Evolutionary conservation across 2,113 vertebrate genomes (phyloP).

Genomic region (Alouatta palliata): DNA sequence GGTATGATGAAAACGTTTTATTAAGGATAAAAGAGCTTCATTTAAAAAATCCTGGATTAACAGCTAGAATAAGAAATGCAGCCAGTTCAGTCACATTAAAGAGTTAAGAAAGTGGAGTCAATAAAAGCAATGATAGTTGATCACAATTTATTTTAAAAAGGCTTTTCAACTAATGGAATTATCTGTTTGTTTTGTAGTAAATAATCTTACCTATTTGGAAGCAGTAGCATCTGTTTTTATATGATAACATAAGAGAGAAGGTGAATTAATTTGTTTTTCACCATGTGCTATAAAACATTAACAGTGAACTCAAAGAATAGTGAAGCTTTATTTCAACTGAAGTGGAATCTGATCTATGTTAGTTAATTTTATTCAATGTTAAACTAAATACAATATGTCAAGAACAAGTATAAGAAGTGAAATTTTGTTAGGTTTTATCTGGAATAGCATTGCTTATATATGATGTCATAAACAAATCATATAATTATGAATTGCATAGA

Average conservation of each 20-base stretch:
- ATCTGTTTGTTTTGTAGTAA: slow-evolving; percentile 27
- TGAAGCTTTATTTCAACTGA: slow-evolving; percentile 22
- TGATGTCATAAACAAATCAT: background rate
- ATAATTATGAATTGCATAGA: background rate
- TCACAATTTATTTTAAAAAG: slow-evolving; percentile 1
- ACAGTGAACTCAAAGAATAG: slow-evolving; percentile 13
- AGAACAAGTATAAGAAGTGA: background rate
- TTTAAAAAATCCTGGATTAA: background rate
- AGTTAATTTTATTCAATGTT: background rate
- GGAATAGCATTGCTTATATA: background rate
- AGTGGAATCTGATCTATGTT: background rate
- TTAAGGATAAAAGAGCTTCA: background rate
- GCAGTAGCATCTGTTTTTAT: background rate
- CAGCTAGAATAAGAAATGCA: background rate
- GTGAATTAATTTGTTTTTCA: slow-evolving; percentile 50
- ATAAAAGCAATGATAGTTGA: background rate
- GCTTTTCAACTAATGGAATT: background rate
- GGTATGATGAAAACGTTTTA: slow-evolving; percentile 29
- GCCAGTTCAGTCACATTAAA: slow-evolving; percentile 12
- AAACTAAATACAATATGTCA: background rate
- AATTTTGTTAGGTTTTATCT: background rate
- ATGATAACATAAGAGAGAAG: background rate
- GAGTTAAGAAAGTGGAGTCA: background rate
- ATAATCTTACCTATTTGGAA: slow-evolving; percentile 8
- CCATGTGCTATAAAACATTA: background rate